Evolutionary conservation across 2,113 vertebrate genomes (phyloP), one percentile per base, ranked within the genome.

Genomic region (Gnathonemus longibarbis): DNA sequence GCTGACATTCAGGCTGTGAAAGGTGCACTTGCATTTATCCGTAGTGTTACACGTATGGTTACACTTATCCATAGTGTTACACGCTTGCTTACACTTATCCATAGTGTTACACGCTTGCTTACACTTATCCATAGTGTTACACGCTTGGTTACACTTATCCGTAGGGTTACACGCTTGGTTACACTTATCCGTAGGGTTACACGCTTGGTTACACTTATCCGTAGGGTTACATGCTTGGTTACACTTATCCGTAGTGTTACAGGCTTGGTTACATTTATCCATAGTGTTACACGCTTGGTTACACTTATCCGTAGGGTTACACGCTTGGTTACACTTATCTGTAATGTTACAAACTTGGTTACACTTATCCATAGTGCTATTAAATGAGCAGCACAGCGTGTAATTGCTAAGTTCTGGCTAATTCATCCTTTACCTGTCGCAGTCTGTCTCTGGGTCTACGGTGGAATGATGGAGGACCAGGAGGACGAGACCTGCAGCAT

Each of bases 401-500:
- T 66, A 27, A n/a, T 27, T 66, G 58, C n/a, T 66, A 66, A 10
- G n/a, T 70, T 70, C n/a, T 70, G 9, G 62, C 62, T 31, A 70
- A 31, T 27, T 13, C 62, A 42, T n/a, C 24, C 7, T 70, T 77
- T 15, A 46, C 9, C 21, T 53, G n/a, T 70, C 2, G 3, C n/a
- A 27, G 35, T 62, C 0, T 80, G 7, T 53, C 56, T 80, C 52
- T 19, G 5, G 88, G 80, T 21, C 52, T 77, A 52, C 17, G 10
- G n/a, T 1, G 62, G n/a, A 70, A 95, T 96, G 96, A 94, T 88
- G 13, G 93, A 93, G 8, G 92, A 91, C 5, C 88, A 91, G 52
- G 94, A 97, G 2, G 93, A 94, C 6, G 95, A 95, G 45, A 92
- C 1, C 90, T 95, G 96, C 95, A 93, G 91, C 88, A 92, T 94